Conservation (phyloP, 1,140 invertebrate genomes). For the Rhagoletis pomonella region DNA sequence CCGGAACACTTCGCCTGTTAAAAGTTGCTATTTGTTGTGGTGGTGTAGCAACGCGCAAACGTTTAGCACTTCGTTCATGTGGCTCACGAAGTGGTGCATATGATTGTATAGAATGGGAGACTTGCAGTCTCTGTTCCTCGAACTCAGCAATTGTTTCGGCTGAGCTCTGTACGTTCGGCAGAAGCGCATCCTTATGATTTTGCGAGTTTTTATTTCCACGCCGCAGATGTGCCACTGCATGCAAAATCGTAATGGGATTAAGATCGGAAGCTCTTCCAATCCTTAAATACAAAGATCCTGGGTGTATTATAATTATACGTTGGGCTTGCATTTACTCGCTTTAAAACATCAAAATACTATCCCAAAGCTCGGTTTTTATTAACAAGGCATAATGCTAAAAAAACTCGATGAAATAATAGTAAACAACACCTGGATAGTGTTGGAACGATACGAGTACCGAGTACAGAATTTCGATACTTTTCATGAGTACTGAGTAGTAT, state of each 20-base stretch:
- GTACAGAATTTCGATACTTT: too few species aligned
- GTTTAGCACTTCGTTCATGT: constrained; percentile 74
- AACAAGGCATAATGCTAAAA: too few species aligned
- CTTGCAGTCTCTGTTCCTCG: constrained; percentile 87
- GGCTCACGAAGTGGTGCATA: constrained; percentile 44
- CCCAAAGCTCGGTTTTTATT: too few species aligned
- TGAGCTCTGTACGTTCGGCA: constrained; percentile 75
- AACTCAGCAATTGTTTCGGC: constrained; percentile 77
- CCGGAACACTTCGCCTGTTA: constrained; percentile 84
- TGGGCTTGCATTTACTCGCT: constrained; percentile 75
- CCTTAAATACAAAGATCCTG: constrained; percentile 90
- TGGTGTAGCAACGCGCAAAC: constrained; percentile 87
- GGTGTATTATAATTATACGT: constrained; percentile 94
- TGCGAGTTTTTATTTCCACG: constrained; percentile 77
- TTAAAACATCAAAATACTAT: background rate
- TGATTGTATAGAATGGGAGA: constrained; percentile 89
- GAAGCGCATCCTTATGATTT: constrained; percentile 74
- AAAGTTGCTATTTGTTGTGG: constrained; percentile 91
- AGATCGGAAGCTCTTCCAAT: constrained; percentile 93
- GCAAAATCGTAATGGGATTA: constrained; percentile 87
- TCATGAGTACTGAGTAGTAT: too few species aligned
- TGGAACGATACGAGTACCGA: too few species aligned
- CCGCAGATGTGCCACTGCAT: constrained; percentile 87
- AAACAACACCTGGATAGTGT: too few species aligned
- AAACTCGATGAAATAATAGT: too few species aligned